Conservation (phyloP, 2,113 vertebrate genomes). For the Sitta europaea region DNA sequence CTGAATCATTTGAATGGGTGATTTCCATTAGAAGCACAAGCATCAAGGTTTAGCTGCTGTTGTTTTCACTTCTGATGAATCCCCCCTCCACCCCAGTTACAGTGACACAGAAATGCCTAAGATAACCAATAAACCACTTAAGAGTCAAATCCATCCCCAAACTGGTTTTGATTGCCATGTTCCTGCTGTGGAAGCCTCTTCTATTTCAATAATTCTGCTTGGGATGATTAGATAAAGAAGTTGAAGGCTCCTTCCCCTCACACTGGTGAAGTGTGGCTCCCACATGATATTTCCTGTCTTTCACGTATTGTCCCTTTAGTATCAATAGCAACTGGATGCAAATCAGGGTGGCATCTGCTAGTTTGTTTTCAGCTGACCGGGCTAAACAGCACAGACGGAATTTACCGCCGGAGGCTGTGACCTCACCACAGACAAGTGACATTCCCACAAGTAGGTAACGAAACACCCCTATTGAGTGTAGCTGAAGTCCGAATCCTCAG, state of each 20-base stretch:
- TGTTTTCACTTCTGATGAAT: background rate
- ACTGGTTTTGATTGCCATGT: background rate
- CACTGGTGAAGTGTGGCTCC: background rate
- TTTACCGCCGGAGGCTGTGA: conserved; percentile 43
- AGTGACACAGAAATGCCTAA: background rate
- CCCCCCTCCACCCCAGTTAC: background rate
- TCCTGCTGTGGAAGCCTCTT: background rate
- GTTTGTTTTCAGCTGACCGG: conserved; percentile 41
- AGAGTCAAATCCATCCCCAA: background rate
- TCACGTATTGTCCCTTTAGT: background rate
- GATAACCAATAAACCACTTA: background rate
- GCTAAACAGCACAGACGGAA: conserved; percentile 28
- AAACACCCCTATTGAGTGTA: conserved; percentile 24
- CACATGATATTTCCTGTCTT: conserved; percentile 32
- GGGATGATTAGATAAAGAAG: conserved; percentile 15
- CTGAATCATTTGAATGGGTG: accelerated
- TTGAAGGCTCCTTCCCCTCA: background rate
- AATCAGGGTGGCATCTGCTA: conserved; percentile 53
- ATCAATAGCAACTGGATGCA: conserved; percentile 40
- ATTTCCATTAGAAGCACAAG: background rate
- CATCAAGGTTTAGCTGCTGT: background rate
- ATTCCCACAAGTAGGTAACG: conserved; percentile 58
- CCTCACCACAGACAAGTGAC: conserved; percentile 44
- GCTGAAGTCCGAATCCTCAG: background rate
- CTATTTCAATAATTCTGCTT: background rate